Conservation (phyloP, 2,888 invertebrate species). For the Eumacrocentrus americanus region DNA sequence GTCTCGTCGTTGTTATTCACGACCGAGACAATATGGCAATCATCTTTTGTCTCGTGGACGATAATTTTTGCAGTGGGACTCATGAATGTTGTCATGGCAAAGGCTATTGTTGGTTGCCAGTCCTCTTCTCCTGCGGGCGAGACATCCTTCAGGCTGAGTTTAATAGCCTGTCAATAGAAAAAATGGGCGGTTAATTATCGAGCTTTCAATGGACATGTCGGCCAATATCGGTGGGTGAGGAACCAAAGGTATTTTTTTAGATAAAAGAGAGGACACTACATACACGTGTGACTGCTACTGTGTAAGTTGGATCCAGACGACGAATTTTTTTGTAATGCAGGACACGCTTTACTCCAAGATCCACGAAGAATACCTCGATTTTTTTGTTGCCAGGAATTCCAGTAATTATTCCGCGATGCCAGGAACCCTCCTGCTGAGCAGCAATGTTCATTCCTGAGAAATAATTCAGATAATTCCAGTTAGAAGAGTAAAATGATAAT, state of each 20-base stretch:
- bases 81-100: constrained; percentile 55
- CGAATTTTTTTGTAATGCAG: constrained; percentile 65
- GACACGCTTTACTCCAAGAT: constrained; percentile 66
- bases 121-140: constrained; percentile 55
- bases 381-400: constrained; percentile 61
- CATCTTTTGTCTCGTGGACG: constrained; percentile 47
- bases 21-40: constrained; percentile 42
- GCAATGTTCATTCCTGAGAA: constrained; percentile 67
- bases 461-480: constrained; percentile 31
- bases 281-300: background rate
- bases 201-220: constrained; percentile 23
- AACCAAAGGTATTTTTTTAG: background rate
- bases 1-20: constrained; percentile 47
- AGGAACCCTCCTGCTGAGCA: constrained; percentile 50
- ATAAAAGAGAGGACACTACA: background rate
- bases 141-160: constrained; percentile 52
- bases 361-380: constrained; percentile 69
- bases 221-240: background rate
- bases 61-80: constrained; percentile 56
- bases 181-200: constrained; percentile 58
- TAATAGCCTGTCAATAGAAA: constrained; percentile 52
- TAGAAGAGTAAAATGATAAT: background rate
- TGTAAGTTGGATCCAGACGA: constrained; percentile 51
- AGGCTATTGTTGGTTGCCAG: constrained; percentile 58
- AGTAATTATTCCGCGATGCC: constrained; percentile 66